Evolutionary conservation across 2,113 vertebrate species (phyloP), one percentile per base, ranked within the genome.

Genomic region (Bujurquina vittata): DNA sequence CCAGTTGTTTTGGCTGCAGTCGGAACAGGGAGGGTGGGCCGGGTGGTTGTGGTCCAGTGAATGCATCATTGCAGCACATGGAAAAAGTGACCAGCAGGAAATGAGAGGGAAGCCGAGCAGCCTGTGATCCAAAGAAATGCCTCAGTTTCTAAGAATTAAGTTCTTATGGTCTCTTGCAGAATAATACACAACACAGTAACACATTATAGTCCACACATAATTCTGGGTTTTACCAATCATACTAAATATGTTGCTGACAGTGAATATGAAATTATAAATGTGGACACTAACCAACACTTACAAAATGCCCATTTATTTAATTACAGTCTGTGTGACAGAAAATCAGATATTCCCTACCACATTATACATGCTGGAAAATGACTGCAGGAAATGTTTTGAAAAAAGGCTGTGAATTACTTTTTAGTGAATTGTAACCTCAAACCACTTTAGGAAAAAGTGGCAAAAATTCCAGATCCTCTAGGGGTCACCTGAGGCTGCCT

Each of bases 21-120:
- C 55, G 49, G 29, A 76, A 59, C 29, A 79, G 11, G 17, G 55
- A 62, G 63, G 18, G 65, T 14, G 43, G 59, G 43, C 57, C 35
- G 72, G 40, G 11, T 29, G 56, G 20, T 18, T 54, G 77, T 22
- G 77, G 74, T 55, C 3, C 29, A 77, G 10, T 10, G 35, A 75
- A 40, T 1, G 20, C 37, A 33, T 46, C 43, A 59, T 80, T 84
- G 56, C 55, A 78, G 62, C 63, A 43, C 60, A 75, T 17, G 84
- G 91, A 93, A 93, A 94, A 88, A 88, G 43, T 87, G 81, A 92
- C 54, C 90, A 23, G 4, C 77, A 62, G 67, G 81, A 76, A 83
- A 88, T 17, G 59, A 77, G 80, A 77, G 67, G 56, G 73, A 57
- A 37, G 35, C 11, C 1, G 22, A 77, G 37, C 0, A 2, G 31